Evolutionary conservation across 2,888 invertebrate species (phyloP).

Genomic region (Megaustenia siamemsis): DNA sequence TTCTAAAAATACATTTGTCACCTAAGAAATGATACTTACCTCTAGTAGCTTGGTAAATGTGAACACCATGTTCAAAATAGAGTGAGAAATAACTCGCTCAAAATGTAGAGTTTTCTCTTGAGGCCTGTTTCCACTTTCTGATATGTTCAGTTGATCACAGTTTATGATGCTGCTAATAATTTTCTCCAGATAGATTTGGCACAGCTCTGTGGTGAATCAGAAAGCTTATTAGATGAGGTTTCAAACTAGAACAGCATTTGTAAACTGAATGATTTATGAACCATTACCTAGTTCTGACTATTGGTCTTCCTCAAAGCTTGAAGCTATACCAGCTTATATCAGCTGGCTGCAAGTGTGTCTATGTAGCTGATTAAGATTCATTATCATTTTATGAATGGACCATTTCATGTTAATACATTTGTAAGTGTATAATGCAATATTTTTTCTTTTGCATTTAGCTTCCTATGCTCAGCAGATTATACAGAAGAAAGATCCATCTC

Average conservation of each 20-base stretch:
- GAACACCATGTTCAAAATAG: slow-evolving; percentile 74
- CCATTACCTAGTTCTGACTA: too few species aligned
- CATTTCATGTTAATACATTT: too few species aligned
- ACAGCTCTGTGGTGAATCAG: slow-evolving; percentile 56
- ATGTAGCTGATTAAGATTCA: too few species aligned
- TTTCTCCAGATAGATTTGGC: slow-evolving; percentile 74
- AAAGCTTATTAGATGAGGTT: neutral
- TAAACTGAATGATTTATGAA: too few species aligned
- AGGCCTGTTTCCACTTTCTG: slow-evolving; percentile 59
- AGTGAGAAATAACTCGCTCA: slow-evolving; percentile 71
- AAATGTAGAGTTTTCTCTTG: slow-evolving; percentile 60
- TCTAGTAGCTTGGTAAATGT: slow-evolving; percentile 77
- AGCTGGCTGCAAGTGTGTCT: too few species aligned
- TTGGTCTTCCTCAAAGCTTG: too few species aligned
- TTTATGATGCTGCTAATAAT: slow-evolving; percentile 69
- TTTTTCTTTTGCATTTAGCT: too few species aligned
- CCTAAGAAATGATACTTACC: slow-evolving; percentile 64
- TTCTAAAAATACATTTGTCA: neutral
- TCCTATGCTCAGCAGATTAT: too few species aligned
- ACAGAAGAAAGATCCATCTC: too few species aligned
- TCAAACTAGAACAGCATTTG: neutral
- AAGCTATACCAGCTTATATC: too few species aligned
- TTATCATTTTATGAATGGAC: too few species aligned
- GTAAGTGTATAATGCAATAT: too few species aligned
- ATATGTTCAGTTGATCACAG: slow-evolving; percentile 70